Percentiles rank a stretch among this genome's conserved stretches.
Evolutionary conservation across 2,113 vertebrate genomes (phyloP).

Genomic region (Semnopithecus entellus): DNA sequence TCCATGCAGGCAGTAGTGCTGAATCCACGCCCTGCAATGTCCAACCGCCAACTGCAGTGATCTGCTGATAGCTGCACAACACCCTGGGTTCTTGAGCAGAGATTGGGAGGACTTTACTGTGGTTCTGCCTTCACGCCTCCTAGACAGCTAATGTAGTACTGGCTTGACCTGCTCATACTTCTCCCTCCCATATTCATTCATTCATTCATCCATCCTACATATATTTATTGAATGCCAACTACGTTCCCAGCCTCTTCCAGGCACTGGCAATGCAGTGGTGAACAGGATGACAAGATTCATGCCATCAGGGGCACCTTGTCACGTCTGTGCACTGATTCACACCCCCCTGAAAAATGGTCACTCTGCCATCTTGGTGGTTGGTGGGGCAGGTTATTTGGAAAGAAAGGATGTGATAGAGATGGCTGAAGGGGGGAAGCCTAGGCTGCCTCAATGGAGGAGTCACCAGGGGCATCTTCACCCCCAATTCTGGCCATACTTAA

Average conservation of each 20-base stretch:
- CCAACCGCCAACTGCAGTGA: neutral
- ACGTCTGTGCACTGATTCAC: neutral
- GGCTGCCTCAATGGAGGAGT: neutral
- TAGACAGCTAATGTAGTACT: neutral
- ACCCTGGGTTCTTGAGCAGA: neutral
- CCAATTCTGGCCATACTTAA: neutral
- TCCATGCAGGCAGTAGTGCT: neutral
- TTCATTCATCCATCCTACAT: neutral
- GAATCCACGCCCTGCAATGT: neutral
- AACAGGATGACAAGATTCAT: neutral
- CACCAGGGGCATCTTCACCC: neutral
- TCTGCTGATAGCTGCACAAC: neutral
- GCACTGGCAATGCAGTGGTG: neutral
- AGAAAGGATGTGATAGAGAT: neutral
- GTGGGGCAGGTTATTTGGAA: neutral
- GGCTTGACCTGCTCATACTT: neutral
- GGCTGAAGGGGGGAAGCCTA: neutral
- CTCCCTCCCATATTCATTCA: neutral
- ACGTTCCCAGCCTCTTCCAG: neutral
- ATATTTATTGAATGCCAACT: neutral
- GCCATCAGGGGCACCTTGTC: neutral
- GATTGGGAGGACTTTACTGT: neutral
- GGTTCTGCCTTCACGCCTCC: neutral
- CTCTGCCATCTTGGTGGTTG: neutral
- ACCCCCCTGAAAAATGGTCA: neutral